These are phyloP conservation scores for Macaria liturata DNA, from an alignment of 2,888 invertebrate species.

Conservation along the genomic window DNA sequence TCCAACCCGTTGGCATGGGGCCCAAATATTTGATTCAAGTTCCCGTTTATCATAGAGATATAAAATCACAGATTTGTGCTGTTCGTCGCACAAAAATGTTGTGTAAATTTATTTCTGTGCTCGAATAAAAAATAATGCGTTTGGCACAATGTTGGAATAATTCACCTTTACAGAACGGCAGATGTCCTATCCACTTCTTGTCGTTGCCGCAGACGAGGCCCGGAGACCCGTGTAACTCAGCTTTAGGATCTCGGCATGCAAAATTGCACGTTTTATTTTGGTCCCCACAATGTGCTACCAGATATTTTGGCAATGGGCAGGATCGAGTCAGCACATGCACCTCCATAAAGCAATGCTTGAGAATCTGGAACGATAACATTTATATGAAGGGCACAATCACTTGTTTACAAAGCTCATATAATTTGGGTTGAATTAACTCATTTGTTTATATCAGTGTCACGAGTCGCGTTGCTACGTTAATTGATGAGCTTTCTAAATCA, in stretches of 20 bases:
- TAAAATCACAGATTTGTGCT: constrained; percentile 3
- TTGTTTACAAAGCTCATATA: constrained; percentile 14
- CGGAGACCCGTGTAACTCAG: constrained; percentile 53
- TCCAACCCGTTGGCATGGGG: constrained; percentile 17
- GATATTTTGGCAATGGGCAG: constrained; percentile 64
- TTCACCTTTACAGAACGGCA: constrained; percentile 66
- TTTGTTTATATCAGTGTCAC: neutral
- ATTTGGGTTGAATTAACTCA: constrained; percentile 7
- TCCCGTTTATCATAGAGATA: constrained; percentile 16
- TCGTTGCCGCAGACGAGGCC: constrained; percentile 56
- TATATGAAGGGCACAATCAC: constrained; percentile 27
- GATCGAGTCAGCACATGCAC: constrained; percentile 67
- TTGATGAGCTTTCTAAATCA: neutral
- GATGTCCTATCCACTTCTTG: constrained; percentile 61
- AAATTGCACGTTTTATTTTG: constrained; percentile 62
- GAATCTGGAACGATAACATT: constrained; percentile 52
- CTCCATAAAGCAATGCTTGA: constrained; percentile 71
- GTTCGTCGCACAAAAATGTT: constrained; percentile 8
- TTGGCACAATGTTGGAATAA: constrained; percentile 11
- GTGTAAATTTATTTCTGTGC: constrained; percentile 1
- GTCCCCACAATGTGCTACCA: constrained; percentile 55
- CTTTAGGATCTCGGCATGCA: constrained; percentile 57
- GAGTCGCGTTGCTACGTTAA: neutral
- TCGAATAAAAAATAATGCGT: constrained; percentile 6
- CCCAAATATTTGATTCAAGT: constrained; percentile 23